Conservation (phyloP, 2,797 vertebrate species). For the Brachymystax lenok region DNA sequence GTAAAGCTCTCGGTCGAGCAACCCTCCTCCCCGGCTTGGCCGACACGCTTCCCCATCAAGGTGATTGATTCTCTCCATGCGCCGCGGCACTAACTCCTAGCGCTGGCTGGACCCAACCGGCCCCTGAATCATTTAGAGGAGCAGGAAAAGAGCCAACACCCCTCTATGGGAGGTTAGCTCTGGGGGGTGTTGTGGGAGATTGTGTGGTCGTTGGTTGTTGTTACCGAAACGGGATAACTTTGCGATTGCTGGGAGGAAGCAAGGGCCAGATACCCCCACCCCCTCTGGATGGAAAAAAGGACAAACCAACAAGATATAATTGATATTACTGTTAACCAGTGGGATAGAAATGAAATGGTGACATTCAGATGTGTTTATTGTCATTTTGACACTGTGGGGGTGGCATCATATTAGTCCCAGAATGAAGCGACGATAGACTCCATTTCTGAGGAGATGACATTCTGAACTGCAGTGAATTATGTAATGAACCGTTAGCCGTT, state of each 20-base stretch:
- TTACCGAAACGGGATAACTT: slow-evolving; percentile 10
- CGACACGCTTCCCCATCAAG: slow-evolving; percentile 25
- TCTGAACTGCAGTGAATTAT: slow-evolving; percentile 10
- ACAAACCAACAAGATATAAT: slow-evolving; percentile 22
- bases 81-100: slow-evolving; percentile 12
- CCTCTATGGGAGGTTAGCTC: not conserved
- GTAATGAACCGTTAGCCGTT: slow-evolving; percentile 22
- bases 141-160: not conserved
- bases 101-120: not conserved
- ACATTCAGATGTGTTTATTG: slow-evolving; percentile 16
- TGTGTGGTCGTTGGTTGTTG: not conserved
- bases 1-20: not conserved
- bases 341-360: slow-evolving; percentile 8
- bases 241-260: not conserved
- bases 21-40: not conserved
- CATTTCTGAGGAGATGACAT: slow-evolving; percentile 4
- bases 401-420: not conserved
- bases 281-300: not conserved
- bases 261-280: slow-evolving; percentile 1
- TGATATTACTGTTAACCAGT: not conserved
- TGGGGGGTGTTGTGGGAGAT: slow-evolving; percentile 10
- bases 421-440: slow-evolving; percentile 8
- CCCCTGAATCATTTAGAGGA: slow-evolving; percentile 25
- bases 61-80: slow-evolving; percentile 34
- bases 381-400: not conserved